A percentile compares a stretch with the other conserved stretches of the same genome.
These are phyloP conservation scores for Melanaphis sacchari DNA, from an alignment of 1,140 invertebrate genomes.

Conservation along the genomic window DNA sequence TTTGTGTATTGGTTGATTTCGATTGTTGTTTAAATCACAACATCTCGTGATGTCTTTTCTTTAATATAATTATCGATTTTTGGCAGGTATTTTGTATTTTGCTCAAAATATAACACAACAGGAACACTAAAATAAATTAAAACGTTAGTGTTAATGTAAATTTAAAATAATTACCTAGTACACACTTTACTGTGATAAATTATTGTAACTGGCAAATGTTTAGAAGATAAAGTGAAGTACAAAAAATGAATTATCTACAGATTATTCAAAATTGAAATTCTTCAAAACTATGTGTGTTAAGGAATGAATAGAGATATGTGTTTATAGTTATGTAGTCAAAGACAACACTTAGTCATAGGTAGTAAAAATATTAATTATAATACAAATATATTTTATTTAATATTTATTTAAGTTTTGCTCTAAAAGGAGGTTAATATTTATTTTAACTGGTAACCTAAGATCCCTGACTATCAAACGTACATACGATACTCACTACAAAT, in stretches of 20 bases:
- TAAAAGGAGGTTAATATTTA: neutral
- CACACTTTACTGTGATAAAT: too few species aligned
- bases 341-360: neutral
- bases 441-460: neutral
- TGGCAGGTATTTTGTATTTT: neutral
- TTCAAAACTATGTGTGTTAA: neutral
- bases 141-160: neutral
- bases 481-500: neutral
- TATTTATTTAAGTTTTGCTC: neutral
- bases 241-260: neutral
- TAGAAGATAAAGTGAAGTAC: neutral
- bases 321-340: neutral
- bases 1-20: neutral
- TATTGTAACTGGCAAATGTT: too few species aligned
- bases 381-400: neutral
- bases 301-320: neutral
- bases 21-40: neutral
- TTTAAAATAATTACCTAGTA: neutral
- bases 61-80: neutral
- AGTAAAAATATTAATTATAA: too few species aligned
- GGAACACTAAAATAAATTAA: slow-evolving; percentile 6
- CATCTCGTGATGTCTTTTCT: neutral
- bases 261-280: neutral
- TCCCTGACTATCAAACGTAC: neutral
- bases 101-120: neutral